These are phyloP conservation scores for Pseudocheirus occidentalis DNA, from an alignment of 2,797 vertebrate species.

Conservation along the genomic window DNA sequence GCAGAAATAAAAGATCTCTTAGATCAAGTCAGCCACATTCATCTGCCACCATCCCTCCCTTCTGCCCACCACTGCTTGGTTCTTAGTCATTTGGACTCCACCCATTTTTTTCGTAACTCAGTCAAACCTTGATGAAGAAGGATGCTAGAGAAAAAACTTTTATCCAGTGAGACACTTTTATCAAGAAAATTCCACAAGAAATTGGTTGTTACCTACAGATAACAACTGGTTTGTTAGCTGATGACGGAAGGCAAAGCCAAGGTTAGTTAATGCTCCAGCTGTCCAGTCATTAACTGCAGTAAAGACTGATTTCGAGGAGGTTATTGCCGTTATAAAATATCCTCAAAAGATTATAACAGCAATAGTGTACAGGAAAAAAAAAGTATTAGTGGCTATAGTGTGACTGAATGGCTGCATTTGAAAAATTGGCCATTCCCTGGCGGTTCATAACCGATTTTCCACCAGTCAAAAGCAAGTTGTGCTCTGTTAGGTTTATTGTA, in stretches of 20 bases:
- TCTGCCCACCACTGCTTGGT: neutral
- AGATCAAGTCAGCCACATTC: neutral
- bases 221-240: slow-evolving; percentile 89
- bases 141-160: slow-evolving; percentile 62
- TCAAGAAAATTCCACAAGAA: slow-evolving; percentile 85
- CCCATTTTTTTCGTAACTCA: slow-evolving; percentile 9
- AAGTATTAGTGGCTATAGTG: slow-evolving; percentile 86
- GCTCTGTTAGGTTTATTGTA: slow-evolving; percentile 91
- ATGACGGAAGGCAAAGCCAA: slow-evolving; percentile 88
- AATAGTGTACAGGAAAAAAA: slow-evolving; percentile 84
- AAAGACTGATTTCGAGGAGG: slow-evolving; percentile 89
- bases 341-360: slow-evolving; percentile 90
- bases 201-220: slow-evolving; percentile 87
- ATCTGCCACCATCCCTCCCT: neutral
- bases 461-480: slow-evolving; percentile 90
- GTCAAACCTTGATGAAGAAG: slow-evolving; percentile 47
- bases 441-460: slow-evolving; percentile 90
- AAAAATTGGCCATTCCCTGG: slow-evolving; percentile 89
- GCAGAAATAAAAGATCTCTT: neutral
- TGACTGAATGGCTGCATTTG: slow-evolving; percentile 89
- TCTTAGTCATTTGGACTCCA: slow-evolving; percentile 18
- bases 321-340: slow-evolving; percentile 90
- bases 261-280: slow-evolving; percentile 88
- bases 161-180: slow-evolving; percentile 79
- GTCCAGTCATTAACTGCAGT: slow-evolving; percentile 89